A percentile compares a stretch with the other conserved stretches of the same genome.
Evolutionary conservation across 2,888 invertebrate species (phyloP).

Genomic region (Caenorhabditis panamensis): DNA sequence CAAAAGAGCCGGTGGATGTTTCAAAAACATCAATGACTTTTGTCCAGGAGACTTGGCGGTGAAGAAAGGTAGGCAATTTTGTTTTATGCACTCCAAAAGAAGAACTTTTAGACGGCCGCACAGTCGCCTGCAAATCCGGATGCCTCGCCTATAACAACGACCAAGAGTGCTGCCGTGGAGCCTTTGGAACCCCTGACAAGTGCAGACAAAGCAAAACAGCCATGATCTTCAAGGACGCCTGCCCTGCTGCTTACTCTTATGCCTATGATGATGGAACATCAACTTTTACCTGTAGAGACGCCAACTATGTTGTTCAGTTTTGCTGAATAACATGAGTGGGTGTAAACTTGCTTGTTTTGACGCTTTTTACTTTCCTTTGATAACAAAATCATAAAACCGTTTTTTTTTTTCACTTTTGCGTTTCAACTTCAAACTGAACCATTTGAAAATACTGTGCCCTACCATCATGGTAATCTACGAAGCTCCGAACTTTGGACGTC

Average conservation of each 20-base stretch:
- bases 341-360: too few relatives aligned
- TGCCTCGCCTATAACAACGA: constrained; percentile 83
- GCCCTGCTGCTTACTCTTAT: constrained; percentile 84
- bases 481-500: too few relatives aligned
- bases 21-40: constrained; percentile 48
- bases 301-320: constrained; percentile 46
- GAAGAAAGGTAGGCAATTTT: constrained; percentile 9
- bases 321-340: too few relatives aligned
- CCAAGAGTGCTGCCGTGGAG: constrained; percentile 83
- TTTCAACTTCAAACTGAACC: too few relatives aligned
- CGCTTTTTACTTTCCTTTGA: too few relatives aligned
- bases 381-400: too few relatives aligned
- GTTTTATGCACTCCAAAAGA: too few relatives aligned
- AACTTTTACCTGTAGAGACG: constrained; percentile 82
- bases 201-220: constrained; percentile 83
- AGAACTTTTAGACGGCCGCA: constrained; percentile 69
- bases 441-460: too few relatives aligned
- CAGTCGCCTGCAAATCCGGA: constrained; percentile 83
- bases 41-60: constrained; percentile 56
- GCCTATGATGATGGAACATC: constrained; percentile 83
- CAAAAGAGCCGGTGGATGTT: constrained; percentile 58
- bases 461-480: too few relatives aligned
- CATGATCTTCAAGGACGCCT: constrained; percentile 83
- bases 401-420: too few relatives aligned
- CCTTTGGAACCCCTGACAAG: constrained; percentile 82